Evolutionary conservation across 2,113 vertebrate species (phyloP), one percentile per base, ranked within the genome.

Genomic region (Anarhynchus alexandrinus): DNA sequence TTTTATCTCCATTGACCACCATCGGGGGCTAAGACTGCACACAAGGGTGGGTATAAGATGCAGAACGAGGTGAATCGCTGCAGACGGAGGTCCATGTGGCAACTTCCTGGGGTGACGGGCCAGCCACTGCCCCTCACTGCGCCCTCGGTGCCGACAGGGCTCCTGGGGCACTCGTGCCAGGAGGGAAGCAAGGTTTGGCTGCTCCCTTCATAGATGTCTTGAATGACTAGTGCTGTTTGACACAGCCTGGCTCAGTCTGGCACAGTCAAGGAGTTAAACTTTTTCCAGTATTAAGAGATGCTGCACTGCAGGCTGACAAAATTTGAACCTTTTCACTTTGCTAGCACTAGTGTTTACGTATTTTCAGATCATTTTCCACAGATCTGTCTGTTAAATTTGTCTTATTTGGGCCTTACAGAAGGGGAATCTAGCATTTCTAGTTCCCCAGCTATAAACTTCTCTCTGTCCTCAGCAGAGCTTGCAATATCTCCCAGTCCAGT

Each of bases 51-150:
- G 9, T 29, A 15, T 29, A 58, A 70, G 69, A 42, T 21, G 15
- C 59, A 42, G 62, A 52, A 34, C 0, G 4, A 74, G 11, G 40
- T 2, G 11, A 42, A 29, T 13, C 0, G 0, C 21, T 42, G 61
- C 19, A 21, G 45, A 27, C 2, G 3, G 52, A 62, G 25, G 25
- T 34, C 14, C 0, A 0, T 1, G 6, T 4, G 17, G 36, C 74
- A 76, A 40, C 47, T 66, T 9, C 1, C 20, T 74, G 43, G 3
- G 10, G 29, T 43, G 40, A 54, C 12, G 5, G 36, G 12, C 5
- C 69, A 70, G 12, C 16, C 42, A 5, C 19, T 27, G 23, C 30
- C 47, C 27, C 10, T 40, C 51, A 27, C 52, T 3, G 19, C 61
- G 34, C 32, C 9, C 51, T 43, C 5, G 4, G 58, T 43, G 34